phyloP scores from a whole-genome alignment of 2,113 vertebrate species.

The Ceratotherium simum region DNA sequence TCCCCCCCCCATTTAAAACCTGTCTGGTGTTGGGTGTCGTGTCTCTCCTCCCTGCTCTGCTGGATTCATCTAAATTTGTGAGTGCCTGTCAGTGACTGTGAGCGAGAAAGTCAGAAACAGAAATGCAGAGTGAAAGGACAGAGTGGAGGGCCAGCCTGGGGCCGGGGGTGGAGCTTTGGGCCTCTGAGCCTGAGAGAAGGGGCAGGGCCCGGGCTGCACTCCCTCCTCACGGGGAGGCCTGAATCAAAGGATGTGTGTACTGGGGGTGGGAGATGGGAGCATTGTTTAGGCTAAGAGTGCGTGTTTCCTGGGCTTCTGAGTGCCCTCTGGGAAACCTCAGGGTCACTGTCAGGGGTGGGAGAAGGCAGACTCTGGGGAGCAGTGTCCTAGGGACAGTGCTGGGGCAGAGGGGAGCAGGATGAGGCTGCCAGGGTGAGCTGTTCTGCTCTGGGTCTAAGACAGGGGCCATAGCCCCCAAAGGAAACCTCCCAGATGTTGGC shows the following conservation, averaged over 20 bases:
- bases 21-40: not conserved
- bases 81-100: not conserved
- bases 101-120: not conserved
- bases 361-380: not conserved
- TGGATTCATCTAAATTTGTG: not conserved
- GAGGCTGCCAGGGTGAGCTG: not conserved
- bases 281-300: too few species aligned
- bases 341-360: not conserved
- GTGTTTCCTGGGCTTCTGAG: not conserved
- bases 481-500: not conserved
- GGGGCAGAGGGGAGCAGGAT: not conserved
- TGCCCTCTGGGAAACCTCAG: not conserved
- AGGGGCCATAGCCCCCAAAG: not conserved
- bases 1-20: not conserved
- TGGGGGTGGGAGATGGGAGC: not conserved
- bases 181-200: not conserved
- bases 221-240: not conserved
- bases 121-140: not conserved
- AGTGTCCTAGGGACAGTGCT: not conserved
- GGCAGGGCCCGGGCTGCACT: not conserved
- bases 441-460: not conserved
- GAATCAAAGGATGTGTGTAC: not conserved
- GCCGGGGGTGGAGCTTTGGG: not conserved
- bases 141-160: not conserved
- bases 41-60: not conserved